Base-by-base conservation (phyloP, 1,140 invertebrate genomes). In the Scaptomyza hsui region DNA sequence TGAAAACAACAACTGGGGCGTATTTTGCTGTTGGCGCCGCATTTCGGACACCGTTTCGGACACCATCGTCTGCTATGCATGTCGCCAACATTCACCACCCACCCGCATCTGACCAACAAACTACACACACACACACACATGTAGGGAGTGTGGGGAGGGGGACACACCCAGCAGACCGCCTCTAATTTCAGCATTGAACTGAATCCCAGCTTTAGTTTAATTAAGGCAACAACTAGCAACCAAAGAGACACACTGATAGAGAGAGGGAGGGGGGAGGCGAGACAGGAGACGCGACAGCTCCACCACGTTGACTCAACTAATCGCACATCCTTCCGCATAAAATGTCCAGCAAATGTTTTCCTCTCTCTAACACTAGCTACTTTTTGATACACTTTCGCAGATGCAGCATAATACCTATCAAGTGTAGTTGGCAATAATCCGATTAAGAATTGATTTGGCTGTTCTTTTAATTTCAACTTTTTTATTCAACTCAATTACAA, bases 1-100 rank as follows among this genome's bases (percentile, higher is more conserved):
- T 88, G 82, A 88, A 88, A 88, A 88, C 82, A 88, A 88, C 82
- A 88, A 88, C 82, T 78, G 82, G 82, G 83, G 82, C 82, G 82
- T 88, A 82, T 76, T 88, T 88, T 88, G 82, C 82, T 82, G 81
- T 85, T 85, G 82, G 82, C 82, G 82, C 82, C 82, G 75, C 75
- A 88, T 88, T 88, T 61, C 26, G 26, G 26, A 29, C 26, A 29
- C 26, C 26, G 9, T 29, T 29, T 29, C 26, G 75, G 68, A 89
- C 82, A 88, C 68, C 80, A 79, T 78, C 83, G 81, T 85, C 79
- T 76, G 81, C 77, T 73, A 57, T 72, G 62, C 62, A 72, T 72
- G 68, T 72, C 61, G 53, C 60, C 26, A 29, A 29, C 26, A 29
- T 29, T 29, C 9, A 29, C 26, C 26, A 29, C 26, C 26, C 6